These are phyloP conservation scores for Petaurus breviceps DNA, from an alignment of 2,113 vertebrate species.

Conservation along the genomic window DNA sequence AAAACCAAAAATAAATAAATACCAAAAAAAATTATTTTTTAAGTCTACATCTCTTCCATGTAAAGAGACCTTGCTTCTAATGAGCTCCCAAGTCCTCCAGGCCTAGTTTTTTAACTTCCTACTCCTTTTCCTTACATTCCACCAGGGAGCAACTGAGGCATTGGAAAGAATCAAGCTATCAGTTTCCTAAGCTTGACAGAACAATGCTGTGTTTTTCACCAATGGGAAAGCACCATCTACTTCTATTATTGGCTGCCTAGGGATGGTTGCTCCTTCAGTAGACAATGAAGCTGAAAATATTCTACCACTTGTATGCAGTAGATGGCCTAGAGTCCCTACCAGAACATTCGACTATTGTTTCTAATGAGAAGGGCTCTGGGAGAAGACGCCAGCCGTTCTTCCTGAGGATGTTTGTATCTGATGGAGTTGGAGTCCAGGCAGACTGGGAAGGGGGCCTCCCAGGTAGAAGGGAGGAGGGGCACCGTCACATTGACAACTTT, in stretches of 20 bases:
- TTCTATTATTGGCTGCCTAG: neutral
- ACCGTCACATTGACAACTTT: neutral
- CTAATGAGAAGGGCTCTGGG: neutral
- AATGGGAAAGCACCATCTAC: neutral
- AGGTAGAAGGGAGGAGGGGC: neutral
- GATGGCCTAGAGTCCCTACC: neutral
- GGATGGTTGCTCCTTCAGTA: neutral
- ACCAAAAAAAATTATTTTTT: too few species aligned
- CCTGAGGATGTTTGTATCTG: neutral
- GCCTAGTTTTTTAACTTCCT: neutral
- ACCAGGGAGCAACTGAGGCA: neutral
- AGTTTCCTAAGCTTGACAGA: neutral
- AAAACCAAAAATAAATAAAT: too few species aligned
- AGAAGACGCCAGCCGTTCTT: neutral
- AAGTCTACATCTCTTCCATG: neutral
- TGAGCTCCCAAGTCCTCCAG: neutral
- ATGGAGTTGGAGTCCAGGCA: neutral
- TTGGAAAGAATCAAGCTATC: neutral
- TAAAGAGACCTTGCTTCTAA: neutral
- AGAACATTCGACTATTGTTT: neutral
- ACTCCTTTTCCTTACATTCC: neutral
- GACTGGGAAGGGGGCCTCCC: neutral
- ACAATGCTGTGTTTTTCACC: neutral
- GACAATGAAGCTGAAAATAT: constrained; percentile 1
- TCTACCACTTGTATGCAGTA: neutral